Evolutionary conservation across 2,888 invertebrate species (phyloP).

Genomic region (Mellilla xanthometata): DNA sequence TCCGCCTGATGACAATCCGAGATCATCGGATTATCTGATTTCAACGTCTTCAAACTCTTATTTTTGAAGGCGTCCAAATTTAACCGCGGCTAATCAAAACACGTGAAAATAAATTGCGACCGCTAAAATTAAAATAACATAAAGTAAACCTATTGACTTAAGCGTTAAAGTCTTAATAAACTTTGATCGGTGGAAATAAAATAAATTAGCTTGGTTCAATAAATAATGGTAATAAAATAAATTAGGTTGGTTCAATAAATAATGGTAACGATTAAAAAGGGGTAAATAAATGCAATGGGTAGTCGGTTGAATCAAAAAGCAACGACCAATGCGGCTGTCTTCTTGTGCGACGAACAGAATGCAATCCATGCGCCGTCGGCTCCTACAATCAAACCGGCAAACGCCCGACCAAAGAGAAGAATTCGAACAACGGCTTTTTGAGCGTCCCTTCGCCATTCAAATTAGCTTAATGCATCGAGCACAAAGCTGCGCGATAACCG

Average conservation of each 20-base stretch:
- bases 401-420: slow-evolving; percentile 68
- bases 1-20: slow-evolving; percentile 68
- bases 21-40: slow-evolving; percentile 72
- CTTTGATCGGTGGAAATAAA: slow-evolving; percentile 44
- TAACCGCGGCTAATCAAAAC: slow-evolving; percentile 38
- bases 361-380: slow-evolving; percentile 64
- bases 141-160: slow-evolving; percentile 34
- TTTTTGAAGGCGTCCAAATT: slow-evolving; percentile 56
- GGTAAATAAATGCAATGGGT: slow-evolving; percentile 44
- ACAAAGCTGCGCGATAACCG: slow-evolving; percentile 76
- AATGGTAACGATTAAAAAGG: slow-evolving; percentile 51
- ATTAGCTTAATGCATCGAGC: slow-evolving; percentile 78
- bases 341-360: slow-evolving; percentile 69
- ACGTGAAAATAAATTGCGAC: slow-evolving; percentile 23
- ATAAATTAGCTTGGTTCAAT: no score
- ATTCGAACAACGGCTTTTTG: slow-evolving; percentile 78
- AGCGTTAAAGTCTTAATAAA: no score
- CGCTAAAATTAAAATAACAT: slow-evolving; percentile 34
- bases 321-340: slow-evolving; percentile 65
- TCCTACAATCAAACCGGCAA: slow-evolving; percentile 68
- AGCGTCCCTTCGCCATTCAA: slow-evolving; percentile 75
- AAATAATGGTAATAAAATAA: no score
- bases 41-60: slow-evolving; percentile 64
- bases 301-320: slow-evolving; percentile 61
- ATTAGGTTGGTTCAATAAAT: no score